Conservation (phyloP, 2,797 vertebrate species). For the Schizopygopsis malacanthus region DNA sequence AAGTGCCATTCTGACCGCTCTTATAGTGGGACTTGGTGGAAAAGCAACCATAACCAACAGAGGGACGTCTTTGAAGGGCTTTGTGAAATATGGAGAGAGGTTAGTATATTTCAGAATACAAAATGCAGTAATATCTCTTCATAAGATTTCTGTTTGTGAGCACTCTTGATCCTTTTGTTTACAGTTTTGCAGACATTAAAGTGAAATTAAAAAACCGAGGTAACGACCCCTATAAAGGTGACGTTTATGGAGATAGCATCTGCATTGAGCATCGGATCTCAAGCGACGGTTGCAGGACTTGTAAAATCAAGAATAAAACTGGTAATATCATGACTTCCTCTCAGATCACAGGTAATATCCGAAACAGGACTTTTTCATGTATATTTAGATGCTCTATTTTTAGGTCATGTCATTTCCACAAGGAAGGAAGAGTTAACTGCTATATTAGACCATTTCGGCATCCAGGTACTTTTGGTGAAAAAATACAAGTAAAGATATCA, state of each 20-base stretch:
- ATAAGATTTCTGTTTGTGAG: not conserved
- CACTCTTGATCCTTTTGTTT: not conserved
- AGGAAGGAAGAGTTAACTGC: slow-evolving; percentile 68
- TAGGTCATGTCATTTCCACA: slow-evolving; percentile 64
- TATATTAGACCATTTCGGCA: slow-evolving; percentile 69
- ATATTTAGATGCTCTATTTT: slow-evolving; percentile 26
- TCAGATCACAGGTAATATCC: not conserved
- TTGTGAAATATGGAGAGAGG: slow-evolving; percentile 70
- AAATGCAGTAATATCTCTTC: not conserved
- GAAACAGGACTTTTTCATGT: not conserved
- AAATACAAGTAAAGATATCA: not conserved
- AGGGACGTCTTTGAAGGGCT: slow-evolving; percentile 72
- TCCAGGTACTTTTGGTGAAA: slow-evolving; percentile 60
- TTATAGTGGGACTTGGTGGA: slow-evolving; percentile 78
- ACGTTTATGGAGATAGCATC: slow-evolving; percentile 71
- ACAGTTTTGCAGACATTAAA: slow-evolving; percentile 67
- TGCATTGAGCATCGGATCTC: slow-evolving; percentile 70
- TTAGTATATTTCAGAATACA: slow-evolving; percentile 43
- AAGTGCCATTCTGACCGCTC: slow-evolving; percentile 72
- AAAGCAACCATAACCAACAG: slow-evolving; percentile 77
- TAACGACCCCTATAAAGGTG: slow-evolving; percentile 66
- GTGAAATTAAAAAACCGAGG: slow-evolving; percentile 68
- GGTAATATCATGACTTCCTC: slow-evolving; percentile 53
- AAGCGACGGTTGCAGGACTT: slow-evolving; percentile 66
- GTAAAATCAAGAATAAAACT: slow-evolving; percentile 66